Percentiles rank a stretch among this genome's conserved stretches.
Evolutionary conservation across 2,888 invertebrate species (phyloP).

Genomic region (Stramonita haemastoma): DNA sequence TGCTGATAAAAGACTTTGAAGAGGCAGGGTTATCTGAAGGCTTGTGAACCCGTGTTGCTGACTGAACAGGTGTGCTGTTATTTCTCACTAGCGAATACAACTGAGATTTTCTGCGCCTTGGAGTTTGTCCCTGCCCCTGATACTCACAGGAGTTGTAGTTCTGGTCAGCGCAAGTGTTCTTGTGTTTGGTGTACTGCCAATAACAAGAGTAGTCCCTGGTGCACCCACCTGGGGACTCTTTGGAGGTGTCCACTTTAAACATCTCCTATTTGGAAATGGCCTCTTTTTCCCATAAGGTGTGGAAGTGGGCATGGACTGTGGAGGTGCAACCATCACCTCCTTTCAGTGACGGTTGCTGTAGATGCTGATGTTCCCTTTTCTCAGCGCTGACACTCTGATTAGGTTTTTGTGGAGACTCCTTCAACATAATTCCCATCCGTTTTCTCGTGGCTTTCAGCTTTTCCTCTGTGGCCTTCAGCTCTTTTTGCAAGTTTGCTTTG

Average conservation of each 20-base stretch:
- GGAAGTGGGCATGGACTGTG: neutral
- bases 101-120: neutral
- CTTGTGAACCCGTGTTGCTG: neutral
- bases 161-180: neutral
- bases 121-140: neutral
- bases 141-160: neutral
- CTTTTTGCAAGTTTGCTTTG: slow-evolving; percentile 22
- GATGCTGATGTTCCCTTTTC: neutral
- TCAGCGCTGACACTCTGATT: neutral
- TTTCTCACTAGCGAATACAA: neutral
- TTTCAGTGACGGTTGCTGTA: neutral
- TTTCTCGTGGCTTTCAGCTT: slow-evolving; percentile 30
- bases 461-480: slow-evolving; percentile 32
- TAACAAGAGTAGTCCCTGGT: neutral
- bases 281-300: neutral
- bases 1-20: slow-evolving; percentile 18
- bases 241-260: slow-evolving; percentile 21
- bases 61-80: neutral
- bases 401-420: slow-evolving; percentile 32
- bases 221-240: neutral
- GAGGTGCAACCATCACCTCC: no score
- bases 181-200: neutral
- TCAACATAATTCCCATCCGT: slow-evolving; percentile 29
- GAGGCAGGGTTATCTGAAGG: neutral
- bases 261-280: neutral